These are phyloP conservation scores for Sus scrofa DNA, from an alignment of 2,113 vertebrate species.

Conservation along the genomic window DNA sequence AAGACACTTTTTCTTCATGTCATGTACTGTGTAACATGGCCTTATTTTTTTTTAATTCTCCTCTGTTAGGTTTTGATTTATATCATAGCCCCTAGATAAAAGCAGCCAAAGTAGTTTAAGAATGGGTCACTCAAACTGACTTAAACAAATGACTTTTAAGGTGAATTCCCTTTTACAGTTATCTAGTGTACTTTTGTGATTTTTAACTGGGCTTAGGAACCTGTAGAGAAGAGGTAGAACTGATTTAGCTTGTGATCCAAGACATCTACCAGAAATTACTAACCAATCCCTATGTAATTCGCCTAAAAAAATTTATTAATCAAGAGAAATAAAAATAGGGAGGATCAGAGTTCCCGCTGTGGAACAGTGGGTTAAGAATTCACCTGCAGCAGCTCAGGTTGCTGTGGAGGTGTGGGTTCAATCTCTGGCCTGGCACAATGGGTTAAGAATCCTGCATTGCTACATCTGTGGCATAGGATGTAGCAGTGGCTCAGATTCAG, in stretches of 20 bases:
- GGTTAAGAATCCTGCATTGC: no score
- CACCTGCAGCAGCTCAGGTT: no score
- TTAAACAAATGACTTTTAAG: slow-evolving; percentile 34
- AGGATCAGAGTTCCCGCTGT: background rate
- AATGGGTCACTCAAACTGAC: slow-evolving; percentile 9
- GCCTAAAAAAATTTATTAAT: slow-evolving; percentile 45
- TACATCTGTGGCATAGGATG: no score
- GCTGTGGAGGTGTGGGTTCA: no score
- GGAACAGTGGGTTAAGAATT: no score
- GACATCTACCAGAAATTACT: background rate
- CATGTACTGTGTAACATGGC: background rate
- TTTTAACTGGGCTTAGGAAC: slow-evolving; percentile 13
- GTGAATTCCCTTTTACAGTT: slow-evolving; percentile 37
- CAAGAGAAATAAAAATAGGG: background rate
- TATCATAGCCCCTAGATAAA: background rate
- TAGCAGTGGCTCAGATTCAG: no score
- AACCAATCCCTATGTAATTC: background rate
- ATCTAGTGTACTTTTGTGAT: slow-evolving; percentile 7
- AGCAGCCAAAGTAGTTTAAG: slow-evolving; percentile 20
- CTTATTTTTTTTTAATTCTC: slow-evolving; percentile 25
- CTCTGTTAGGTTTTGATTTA: slow-evolving; percentile 3
- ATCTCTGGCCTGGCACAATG: no score
- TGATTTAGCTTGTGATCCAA: slow-evolving; percentile 43
- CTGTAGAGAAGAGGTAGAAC: background rate
- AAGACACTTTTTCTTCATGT: background rate